These are phyloP conservation scores for Pitangus sulphuratus DNA, from an alignment of 2,797 vertebrate genomes.

Conservation along the genomic window DNA sequence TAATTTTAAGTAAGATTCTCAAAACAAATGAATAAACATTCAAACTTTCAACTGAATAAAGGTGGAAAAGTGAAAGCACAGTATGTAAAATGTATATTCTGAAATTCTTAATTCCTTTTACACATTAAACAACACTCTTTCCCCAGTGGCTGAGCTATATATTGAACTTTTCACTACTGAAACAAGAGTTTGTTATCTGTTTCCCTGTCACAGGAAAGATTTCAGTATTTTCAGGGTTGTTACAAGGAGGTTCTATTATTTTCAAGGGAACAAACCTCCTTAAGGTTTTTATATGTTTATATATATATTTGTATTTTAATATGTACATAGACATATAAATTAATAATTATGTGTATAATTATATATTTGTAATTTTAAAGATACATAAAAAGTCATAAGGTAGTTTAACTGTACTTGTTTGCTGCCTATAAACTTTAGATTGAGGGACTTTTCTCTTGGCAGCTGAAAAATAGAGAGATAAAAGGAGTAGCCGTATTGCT, in stretches of 20 bases:
- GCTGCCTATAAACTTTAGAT: neutral
- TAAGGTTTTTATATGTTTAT: neutral
- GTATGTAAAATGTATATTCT: neutral
- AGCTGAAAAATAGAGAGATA: conserved; percentile 32
- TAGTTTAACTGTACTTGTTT: neutral
- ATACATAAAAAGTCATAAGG: fast-evolving
- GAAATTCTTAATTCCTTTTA: neutral
- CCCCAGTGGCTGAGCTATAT: too few relatives aligned
- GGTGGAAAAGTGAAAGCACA: neutral
- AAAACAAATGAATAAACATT: neutral
- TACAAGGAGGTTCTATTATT: neutral
- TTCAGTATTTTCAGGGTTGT: neutral
- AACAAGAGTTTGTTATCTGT: neutral
- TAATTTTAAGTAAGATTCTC: neutral
- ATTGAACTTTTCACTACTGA: neutral
- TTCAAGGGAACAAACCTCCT: neutral
- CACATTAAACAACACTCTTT: fast-evolving
- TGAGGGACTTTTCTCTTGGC: neutral
- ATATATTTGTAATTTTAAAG: neutral
- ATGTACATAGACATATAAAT: neutral
- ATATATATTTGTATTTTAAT: neutral
- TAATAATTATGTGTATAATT: neutral
- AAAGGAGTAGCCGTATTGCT: conserved; percentile 1
- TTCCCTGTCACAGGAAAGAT: neutral
- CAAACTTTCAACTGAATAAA: neutral